phyloP scores from a whole-genome alignment of 1,140 invertebrate genomes.

The Spodoptera litura region DNA sequence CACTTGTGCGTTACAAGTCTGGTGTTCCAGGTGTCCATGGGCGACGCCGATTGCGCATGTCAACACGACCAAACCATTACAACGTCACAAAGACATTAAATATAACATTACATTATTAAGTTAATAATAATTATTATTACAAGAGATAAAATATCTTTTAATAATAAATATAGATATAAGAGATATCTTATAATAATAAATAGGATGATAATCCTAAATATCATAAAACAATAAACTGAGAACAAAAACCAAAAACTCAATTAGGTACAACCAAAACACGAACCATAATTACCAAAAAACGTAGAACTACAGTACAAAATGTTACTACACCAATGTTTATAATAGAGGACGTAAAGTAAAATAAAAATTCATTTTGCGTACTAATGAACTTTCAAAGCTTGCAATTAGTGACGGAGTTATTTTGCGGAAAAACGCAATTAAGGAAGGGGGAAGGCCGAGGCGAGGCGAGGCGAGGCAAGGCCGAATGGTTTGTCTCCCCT shows the following conservation, averaged over 20 bases:
- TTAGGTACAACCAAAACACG: background rate
- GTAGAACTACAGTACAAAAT: constrained; percentile 13
- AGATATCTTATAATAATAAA: too few relatives aligned
- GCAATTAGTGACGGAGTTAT: constrained; percentile 52
- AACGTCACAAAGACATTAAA: too few relatives aligned
- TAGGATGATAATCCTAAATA: too few relatives aligned
- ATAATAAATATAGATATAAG: too few relatives aligned
- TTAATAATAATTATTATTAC: too few relatives aligned
- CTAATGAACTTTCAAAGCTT: constrained; percentile 53
- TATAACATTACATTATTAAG: too few relatives aligned
- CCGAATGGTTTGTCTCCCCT: constrained; percentile 33
- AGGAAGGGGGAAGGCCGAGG: constrained; percentile 36
- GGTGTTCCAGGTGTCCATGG: too few relatives aligned
- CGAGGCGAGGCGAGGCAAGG: background rate
- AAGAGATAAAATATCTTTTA: too few relatives aligned
- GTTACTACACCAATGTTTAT: constrained; percentile 21
- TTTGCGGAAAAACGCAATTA: constrained; percentile 45
- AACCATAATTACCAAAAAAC: constrained; percentile 2
- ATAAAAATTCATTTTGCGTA: constrained; percentile 47
- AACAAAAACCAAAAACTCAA: background rate
- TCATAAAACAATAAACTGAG: too few relatives aligned
- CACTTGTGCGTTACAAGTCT: too few relatives aligned
- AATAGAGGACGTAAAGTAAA: constrained; percentile 9
- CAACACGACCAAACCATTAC: too few relatives aligned
- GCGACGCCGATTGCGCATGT: too few relatives aligned